Evolutionary conservation across 2,888 invertebrate genomes (phyloP), one percentile per base, ranked within the genome.

Genomic region (Chymomyza caudatula): DNA sequence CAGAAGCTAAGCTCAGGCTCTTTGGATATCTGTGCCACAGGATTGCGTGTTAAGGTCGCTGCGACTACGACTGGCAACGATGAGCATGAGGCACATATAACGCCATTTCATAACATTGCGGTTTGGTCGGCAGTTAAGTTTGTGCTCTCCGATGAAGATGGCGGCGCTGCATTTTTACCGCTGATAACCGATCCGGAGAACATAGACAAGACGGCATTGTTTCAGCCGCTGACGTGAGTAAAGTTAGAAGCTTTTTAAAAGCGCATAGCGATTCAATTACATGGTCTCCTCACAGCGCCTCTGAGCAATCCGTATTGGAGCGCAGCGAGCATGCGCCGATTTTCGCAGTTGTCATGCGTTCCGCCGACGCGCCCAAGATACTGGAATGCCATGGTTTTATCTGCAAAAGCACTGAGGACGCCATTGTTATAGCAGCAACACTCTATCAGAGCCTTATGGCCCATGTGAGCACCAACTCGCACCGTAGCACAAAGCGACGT

Each of bases 41-140:
- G 96, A 19, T 91, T 96, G n/a, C 93, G 94, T 89, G 94, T 95
- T n/a, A 92, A 93, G 87, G 93, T 92, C 11, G 78, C 58, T 60
- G 44, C 65, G 13, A 47, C 60, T 43, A 67, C 29, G 11, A 58
- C 2, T 59, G 59, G 54, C 13, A 65, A 0, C 92, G 78, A 76
- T 13, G 83, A 78, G 8, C 71, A 42, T 43, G 87, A 89, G 17
- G 68, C 76, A 8, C 80, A 93, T 83, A 89, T 95, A 60, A 96
- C 97, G 86, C 95, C 96, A 1, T 97, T 97, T 86, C 95, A 96
- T 19, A 95, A 96, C 53, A 97, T 97, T 89, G 97, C 97, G 1
- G 97, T 97, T 1, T 97, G 97, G 97, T 97, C 97, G 17, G 96
- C 97, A 0, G 94, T 97, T 1, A 96, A 96, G 89, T 95, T 97